These are phyloP conservation scores for Pteropus alecto DNA, from an alignment of 2,113 vertebrate species.

Conservation along the genomic window DNA sequence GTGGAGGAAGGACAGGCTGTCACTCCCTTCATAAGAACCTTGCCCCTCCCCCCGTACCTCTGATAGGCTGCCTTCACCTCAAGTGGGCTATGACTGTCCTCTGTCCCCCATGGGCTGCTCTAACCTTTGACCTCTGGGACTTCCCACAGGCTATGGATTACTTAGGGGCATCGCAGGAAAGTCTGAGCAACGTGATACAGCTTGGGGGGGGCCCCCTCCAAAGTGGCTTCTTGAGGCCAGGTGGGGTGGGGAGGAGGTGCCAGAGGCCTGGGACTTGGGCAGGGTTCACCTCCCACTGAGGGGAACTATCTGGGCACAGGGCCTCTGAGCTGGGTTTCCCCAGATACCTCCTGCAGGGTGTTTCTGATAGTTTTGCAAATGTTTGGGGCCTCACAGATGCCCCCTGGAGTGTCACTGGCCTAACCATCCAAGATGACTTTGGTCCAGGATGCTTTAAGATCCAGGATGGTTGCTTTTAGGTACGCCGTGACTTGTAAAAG, in stretches of 20 bases:
- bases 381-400: background rate
- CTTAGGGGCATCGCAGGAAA: background rate
- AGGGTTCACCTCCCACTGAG: background rate
- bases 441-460: background rate
- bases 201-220: background rate
- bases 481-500: too few relatives aligned
- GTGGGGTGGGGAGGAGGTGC: background rate
- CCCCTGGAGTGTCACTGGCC: background rate
- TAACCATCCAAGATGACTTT: background rate
- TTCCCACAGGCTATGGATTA: rapidly evolving
- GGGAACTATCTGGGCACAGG: background rate
- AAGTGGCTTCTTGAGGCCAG: background rate
- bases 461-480: background rate
- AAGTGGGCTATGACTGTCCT: background rate
- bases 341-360: background rate
- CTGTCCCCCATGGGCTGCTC: background rate
- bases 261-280: background rate
- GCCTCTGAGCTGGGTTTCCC: background rate
- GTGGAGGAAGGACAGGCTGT: background rate
- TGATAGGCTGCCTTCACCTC: background rate
- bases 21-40: background rate
- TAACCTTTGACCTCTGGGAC: background rate
- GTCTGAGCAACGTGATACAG: background rate
- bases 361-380: background rate
- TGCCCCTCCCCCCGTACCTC: background rate